Evolutionary conservation across 2,113 vertebrate species (phyloP), one percentile per base, ranked within the genome.

Genomic region (Boulengeromyrus knoepffleri): DNA sequence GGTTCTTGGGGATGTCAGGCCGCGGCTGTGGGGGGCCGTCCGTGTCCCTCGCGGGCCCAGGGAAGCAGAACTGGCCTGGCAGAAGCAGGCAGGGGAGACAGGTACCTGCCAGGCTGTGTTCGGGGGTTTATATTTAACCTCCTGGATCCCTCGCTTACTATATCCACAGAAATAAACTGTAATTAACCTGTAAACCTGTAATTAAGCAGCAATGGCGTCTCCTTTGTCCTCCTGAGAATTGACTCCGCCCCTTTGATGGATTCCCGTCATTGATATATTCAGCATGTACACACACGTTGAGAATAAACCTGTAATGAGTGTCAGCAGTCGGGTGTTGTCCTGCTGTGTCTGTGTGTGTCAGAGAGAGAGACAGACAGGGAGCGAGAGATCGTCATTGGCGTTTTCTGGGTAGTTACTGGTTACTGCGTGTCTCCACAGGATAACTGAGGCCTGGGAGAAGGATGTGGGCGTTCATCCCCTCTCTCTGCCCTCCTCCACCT

Each of bases 381-480:
- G 87, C 7, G 24, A 47, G 83, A 47, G 45, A 52, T 15, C 27
- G 21, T 36, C 5, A 21, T 31, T 52, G 24, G 85, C 24, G 56
- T 87, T 87, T 31, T 36, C 27, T n/a, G 9, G 49, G n/a, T 9
- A 62, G 88, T 15, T 74, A 21, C 53, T 89, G 24, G 80, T 83
- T 58, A 77, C 17, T 58, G 89, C 85, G 50, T 90, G 42, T 89
- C 47, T 87, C 93, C 93, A 6, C 92, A 99, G 98, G 5, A 92
- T 97, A 85, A 92, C 95, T 90, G 93, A 95, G 74, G 94, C 92
- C 39, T 99, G 98, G 98, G 97, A 97, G 94, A 96, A 94, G 94
- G 97, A 97, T 90, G 94, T 96, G 92, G 96, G 97, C 2, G 97
- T 97, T 91, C 98, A 98, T 92, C 77, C 96, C 12, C 91, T 99